A percentile compares a stretch with the other conserved stretches of the same genome.
phyloP scores from a whole-genome alignment of 2,797 vertebrate species.

The Glossophaga mutica region DNA sequence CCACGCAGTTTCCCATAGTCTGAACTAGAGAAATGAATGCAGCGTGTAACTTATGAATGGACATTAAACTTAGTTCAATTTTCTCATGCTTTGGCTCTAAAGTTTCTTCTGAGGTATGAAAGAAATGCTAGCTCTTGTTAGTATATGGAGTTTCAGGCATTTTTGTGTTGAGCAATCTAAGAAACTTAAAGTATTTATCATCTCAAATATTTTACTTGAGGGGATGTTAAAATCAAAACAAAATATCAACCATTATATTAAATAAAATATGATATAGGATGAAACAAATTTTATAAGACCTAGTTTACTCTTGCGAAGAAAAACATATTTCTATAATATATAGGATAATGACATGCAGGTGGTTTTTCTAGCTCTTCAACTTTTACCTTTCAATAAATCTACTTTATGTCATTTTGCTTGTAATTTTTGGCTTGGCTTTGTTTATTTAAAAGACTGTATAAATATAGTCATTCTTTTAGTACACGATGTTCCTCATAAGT shows the following conservation, averaged over 20 bases:
- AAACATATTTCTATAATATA: neutral
- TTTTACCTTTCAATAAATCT: slow-evolving; percentile 62
- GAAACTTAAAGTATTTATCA: slow-evolving; percentile 7
- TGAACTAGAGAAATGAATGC: neutral
- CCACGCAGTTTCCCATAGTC: neutral
- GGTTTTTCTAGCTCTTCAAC: slow-evolving; percentile 41
- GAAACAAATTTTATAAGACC: neutral
- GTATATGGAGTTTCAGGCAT: neutral
- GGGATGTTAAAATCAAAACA: slow-evolving; percentile 32
- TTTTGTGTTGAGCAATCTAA: slow-evolving; percentile 1
- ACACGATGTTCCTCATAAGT: slow-evolving; percentile 75
- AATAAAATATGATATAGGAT: slow-evolving; percentile 23
- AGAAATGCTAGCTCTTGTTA: neutral
- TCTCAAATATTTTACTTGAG: slow-evolving; percentile 37
- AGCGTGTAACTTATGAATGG: slow-evolving; percentile 37
- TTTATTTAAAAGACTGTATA: slow-evolving; percentile 71
- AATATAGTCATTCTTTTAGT: slow-evolving; percentile 56
- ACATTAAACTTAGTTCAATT: neutral
- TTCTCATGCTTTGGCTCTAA: neutral
- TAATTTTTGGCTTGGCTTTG: slow-evolving; percentile 57
- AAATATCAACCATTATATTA: slow-evolving; percentile 1
- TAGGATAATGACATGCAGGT: slow-evolving; percentile 11
- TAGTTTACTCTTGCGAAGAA: slow-evolving; percentile 26
- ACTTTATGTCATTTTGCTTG: slow-evolving; percentile 52
- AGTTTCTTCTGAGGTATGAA: slow-evolving; percentile 24